A percentile compares a stretch with the other conserved stretches of the same genome.
Conservation (phyloP, 2,113 vertebrate species). For the Burhinus bistriatus region DNA sequence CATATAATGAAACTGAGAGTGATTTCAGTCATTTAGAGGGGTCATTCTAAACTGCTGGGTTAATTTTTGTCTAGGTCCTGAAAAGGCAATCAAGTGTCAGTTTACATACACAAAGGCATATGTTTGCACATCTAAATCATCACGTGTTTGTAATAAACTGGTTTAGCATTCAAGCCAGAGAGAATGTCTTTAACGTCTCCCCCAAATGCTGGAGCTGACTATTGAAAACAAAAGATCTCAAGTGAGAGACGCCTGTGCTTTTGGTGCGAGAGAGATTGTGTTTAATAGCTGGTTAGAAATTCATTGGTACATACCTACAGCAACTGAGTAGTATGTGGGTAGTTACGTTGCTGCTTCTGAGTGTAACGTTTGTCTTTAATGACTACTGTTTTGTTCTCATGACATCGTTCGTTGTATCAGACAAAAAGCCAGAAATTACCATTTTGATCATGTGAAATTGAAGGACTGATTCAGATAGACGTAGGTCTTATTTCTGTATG, state of each 20-base stretch:
- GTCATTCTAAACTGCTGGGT: background rate
- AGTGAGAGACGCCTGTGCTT: background rate
- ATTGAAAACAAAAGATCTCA: background rate
- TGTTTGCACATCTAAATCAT: conserved; percentile 2
- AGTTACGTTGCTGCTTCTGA: background rate
- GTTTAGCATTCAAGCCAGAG: background rate
- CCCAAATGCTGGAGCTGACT: background rate
- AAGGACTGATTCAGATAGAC: background rate
- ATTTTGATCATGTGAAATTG: background rate
- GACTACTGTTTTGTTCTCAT: background rate
- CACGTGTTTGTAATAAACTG: background rate
- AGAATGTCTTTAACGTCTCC: background rate
- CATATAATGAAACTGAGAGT: background rate
- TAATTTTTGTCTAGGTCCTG: conserved; percentile 37
- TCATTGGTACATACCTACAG: background rate
- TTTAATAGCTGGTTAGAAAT: background rate
- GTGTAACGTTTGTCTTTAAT: background rate
- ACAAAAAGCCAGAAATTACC: background rate
- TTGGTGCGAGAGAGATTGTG: background rate
- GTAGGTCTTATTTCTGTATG: background rate
- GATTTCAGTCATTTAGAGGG: background rate
- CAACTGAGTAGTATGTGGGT: too few species aligned
- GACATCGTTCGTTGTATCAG: background rate
- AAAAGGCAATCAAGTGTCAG: background rate
- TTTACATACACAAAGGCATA: background rate